Evolutionary conservation across 2,113 vertebrate species (phyloP).

Genomic region (Ammodytes dubius): DNA sequence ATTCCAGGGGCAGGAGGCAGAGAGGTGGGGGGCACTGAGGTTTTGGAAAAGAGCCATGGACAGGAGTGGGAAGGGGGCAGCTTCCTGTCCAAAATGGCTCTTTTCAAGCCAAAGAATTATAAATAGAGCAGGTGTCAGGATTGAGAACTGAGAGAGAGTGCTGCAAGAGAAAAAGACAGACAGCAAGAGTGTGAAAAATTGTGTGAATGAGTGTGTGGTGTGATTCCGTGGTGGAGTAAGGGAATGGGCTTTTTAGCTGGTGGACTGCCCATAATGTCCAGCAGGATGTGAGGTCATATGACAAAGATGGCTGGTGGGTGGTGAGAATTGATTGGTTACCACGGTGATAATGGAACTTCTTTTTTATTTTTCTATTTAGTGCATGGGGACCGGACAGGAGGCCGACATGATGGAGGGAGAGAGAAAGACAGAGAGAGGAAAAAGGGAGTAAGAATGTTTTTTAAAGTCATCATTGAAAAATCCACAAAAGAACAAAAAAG

Average conservation of each 20-base stretch:
- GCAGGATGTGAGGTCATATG: conserved; percentile 80
- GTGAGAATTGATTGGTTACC: conserved; percentile 77
- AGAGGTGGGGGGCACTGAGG: conserved; percentile 73
- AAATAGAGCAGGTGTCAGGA: conserved; percentile 82
- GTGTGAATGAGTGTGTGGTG: conserved; percentile 68
- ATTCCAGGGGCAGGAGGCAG: conserved; percentile 77
- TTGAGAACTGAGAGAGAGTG: conserved; percentile 56
- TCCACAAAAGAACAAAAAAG: conserved; percentile 46
- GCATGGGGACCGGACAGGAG: conserved; percentile 27
- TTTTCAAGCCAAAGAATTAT: conserved; percentile 78
- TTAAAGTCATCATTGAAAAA: conserved; percentile 44
- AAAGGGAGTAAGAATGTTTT: conserved; percentile 32
- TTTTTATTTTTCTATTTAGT: conserved; percentile 1
- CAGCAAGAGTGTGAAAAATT: conserved; percentile 78
- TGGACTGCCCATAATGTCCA: conserved; percentile 75
- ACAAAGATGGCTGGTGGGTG: conserved; percentile 79
- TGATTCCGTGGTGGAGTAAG: conserved; percentile 56
- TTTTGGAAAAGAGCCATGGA: conserved; percentile 76
- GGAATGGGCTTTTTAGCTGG: conserved; percentile 76
- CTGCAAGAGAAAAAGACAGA: conserved; percentile 72
- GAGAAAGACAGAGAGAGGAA: conserved; percentile 22
- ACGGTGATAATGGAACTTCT: conserved; percentile 71
- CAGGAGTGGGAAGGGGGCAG: conserved; percentile 67
- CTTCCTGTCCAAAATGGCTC: conserved; percentile 77
- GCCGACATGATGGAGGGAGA: conserved; percentile 5